A percentile compares a stretch with the other conserved stretches of the same genome.
Evolutionary conservation across 1,140 invertebrate genomes (phyloP).

Genomic region (Sinella curviseta): DNA sequence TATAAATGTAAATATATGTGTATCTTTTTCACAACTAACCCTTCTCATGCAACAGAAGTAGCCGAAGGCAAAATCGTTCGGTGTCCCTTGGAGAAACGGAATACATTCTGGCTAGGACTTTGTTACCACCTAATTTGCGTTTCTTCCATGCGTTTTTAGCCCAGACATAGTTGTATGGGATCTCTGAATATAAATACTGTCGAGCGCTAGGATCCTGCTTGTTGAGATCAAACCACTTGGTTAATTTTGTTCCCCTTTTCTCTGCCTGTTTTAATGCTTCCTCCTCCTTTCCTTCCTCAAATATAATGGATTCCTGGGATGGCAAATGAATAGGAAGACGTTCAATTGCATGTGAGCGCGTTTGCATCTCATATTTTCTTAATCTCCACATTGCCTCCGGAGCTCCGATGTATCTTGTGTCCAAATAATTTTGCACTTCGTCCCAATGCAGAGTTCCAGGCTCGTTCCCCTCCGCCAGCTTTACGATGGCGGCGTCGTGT

Average conservation of each 20-base stretch:
- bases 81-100: slow-evolving; percentile 46
- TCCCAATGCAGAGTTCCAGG: slow-evolving; percentile 26
- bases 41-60: slow-evolving; percentile 51
- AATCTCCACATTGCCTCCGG: slow-evolving; percentile 52
- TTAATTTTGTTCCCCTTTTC: slow-evolving; percentile 40
- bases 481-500: slow-evolving; percentile 39
- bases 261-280: slow-evolving; percentile 41
- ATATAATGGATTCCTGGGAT: slow-evolving; percentile 54
- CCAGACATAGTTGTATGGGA: slow-evolving; percentile 52
- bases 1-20: background rate
- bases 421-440: slow-evolving; percentile 47
- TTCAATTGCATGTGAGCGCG: slow-evolving; percentile 50
- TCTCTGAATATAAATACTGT: slow-evolving; percentile 53
- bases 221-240: slow-evolving; percentile 37
- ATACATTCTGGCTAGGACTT: slow-evolving; percentile 51
- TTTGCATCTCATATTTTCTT: slow-evolving; percentile 47
- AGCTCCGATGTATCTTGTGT: slow-evolving; percentile 51
- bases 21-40: slow-evolving; percentile 29
- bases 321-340: slow-evolving; percentile 59
- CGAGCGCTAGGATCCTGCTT: slow-evolving; percentile 44
- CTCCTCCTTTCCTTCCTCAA: slow-evolving; percentile 41
- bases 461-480: background rate
- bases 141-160: slow-evolving; percentile 51
- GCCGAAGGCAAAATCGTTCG: slow-evolving; percentile 50
- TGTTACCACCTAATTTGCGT: slow-evolving; percentile 51